These are phyloP conservation scores for Pocillopora damicornis DNA, from an alignment of 64 coral and sea anemone species.

Conservation along the genomic window DNA sequence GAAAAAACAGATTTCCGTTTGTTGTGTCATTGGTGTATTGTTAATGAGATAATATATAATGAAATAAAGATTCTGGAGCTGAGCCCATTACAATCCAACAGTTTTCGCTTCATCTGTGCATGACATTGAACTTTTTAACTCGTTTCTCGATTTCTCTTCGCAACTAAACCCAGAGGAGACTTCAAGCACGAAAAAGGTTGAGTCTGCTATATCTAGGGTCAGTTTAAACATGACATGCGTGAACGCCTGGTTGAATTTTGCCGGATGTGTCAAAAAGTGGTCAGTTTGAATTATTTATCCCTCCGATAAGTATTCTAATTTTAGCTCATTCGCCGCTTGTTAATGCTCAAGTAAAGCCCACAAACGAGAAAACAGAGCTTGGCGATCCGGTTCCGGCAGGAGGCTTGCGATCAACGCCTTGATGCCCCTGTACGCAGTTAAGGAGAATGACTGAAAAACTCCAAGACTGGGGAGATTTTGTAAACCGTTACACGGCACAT, in stretches of 20 bases:
- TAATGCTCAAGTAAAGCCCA: constrained; percentile 13
- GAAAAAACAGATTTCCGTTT: no score
- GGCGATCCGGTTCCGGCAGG: neutral
- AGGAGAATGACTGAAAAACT: constrained; percentile 32
- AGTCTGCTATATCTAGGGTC: constrained; percentile 10
- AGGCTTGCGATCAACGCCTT: neutral
- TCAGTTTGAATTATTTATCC: constrained; percentile 47
- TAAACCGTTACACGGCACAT: constrained; percentile 77
- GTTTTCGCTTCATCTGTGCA: no score
- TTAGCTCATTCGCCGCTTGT: constrained; percentile 14
- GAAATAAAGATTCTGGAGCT: no score
- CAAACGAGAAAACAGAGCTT: constrained; percentile 7
- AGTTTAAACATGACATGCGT: neutral
- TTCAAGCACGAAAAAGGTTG: neutral
- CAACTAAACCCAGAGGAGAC: no score
- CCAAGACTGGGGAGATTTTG: constrained; percentile 63
- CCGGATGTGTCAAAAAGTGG: constrained; percentile 72
- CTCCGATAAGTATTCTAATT: constrained; percentile 34
- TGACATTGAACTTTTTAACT: no score
- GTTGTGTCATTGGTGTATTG: no score
- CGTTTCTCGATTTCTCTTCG: no score
- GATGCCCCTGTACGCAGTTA: constrained; percentile 20
- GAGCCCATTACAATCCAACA: no score
- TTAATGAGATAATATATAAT: no score
- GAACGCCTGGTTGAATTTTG: constrained; percentile 46